Percentiles rank a stretch among this genome's conserved stretches.
phyloP scores from a whole-genome alignment of 2,113 vertebrate species.

The Fulmarus glacialis region DNA sequence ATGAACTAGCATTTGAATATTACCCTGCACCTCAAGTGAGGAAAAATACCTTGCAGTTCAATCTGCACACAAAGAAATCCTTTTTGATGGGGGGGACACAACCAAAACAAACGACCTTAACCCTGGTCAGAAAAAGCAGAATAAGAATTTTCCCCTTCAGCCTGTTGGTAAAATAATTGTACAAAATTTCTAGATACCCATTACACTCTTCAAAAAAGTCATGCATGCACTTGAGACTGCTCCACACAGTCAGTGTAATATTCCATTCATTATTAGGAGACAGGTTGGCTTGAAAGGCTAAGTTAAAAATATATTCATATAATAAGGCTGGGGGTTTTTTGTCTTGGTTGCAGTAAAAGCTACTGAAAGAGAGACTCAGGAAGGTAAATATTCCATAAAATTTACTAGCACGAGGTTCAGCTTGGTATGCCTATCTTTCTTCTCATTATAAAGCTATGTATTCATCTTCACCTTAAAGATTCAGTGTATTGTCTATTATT shows the following conservation, averaged over 20 bases:
- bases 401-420: neutral
- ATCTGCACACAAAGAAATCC: neutral
- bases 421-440: neutral
- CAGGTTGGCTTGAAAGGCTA: neutral
- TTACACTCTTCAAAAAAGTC: neutral
- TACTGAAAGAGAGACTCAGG: neutral
- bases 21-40: neutral
- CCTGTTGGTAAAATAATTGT: neutral
- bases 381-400: neutral
- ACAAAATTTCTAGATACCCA: neutral
- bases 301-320: neutral
- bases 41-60: neutral
- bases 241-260: neutral
- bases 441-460: neutral
- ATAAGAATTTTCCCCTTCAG: neutral
- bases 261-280: neutral
- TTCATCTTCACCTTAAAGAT: neutral
- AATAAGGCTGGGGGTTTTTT: neutral
- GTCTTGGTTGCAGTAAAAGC: neutral
- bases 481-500: neutral
- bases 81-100: neutral
- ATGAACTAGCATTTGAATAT: neutral
- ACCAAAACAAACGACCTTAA: rapidly evolving
- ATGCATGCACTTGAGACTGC: neutral
- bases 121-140: neutral